A percentile compares a stretch with the other conserved stretches of the same genome.
phyloP scores from a whole-genome alignment of 2,888 invertebrate species.

The Xestia sexstrigata region DNA sequence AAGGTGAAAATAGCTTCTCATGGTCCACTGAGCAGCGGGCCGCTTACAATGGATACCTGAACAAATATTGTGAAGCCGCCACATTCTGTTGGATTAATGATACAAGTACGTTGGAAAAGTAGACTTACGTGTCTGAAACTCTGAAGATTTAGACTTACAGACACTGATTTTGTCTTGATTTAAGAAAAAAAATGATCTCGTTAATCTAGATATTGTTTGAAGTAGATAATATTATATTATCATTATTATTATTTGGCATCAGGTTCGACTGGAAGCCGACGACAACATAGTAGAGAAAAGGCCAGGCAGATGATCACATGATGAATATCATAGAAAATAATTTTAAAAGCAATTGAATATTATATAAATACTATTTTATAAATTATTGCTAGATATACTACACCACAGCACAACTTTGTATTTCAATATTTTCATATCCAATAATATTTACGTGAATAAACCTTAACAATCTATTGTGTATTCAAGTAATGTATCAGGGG shows the following conservation, averaged over 20 bases:
- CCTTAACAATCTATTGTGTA: conserved; percentile 42
- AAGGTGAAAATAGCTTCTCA: conserved; percentile 66
- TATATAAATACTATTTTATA: neutral
- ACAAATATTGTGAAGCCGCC: conserved; percentile 40
- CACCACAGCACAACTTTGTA: neutral
- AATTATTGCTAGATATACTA: too few species aligned
- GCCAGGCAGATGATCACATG: neutral
- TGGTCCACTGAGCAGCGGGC: conserved; percentile 54
- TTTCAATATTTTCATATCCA: neutral
- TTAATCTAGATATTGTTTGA: neutral
- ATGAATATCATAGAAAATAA: neutral
- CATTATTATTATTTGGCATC: neutral
- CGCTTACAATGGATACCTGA: conserved; percentile 55
- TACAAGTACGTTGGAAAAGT: conserved; percentile 10
- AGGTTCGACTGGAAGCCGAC: neutral
- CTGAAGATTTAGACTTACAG: too few species aligned
- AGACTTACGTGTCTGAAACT: neutral
- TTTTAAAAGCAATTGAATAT: neutral
- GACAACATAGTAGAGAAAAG: neutral
- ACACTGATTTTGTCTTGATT: too few species aligned
- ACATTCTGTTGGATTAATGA: conserved; percentile 44
- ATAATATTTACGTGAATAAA: conserved; percentile 13
- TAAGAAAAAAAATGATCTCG: too few species aligned
- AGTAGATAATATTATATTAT: too few species aligned
- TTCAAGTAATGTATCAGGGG: conserved; percentile 35